phyloP scores from a whole-genome alignment of 2,113 vertebrate genomes.

The Enhydra lutris region DNA sequence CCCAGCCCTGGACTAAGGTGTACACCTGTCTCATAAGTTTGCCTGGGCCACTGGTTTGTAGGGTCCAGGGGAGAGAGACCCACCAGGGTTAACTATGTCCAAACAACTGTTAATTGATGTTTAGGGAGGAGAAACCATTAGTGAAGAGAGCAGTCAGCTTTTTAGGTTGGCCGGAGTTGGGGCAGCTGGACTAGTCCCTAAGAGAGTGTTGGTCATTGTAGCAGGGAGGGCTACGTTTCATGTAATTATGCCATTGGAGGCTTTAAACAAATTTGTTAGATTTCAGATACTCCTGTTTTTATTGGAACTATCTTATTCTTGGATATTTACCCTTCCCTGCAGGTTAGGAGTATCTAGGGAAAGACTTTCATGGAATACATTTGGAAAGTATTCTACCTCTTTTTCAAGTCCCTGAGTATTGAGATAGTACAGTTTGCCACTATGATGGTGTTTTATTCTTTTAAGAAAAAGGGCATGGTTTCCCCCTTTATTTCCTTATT shows the following conservation, averaged over 20 bases:
- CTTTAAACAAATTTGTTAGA: background rate
- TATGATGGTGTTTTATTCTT: background rate
- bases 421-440: background rate
- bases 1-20: background rate
- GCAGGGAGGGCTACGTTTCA: background rate
- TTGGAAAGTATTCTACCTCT: background rate
- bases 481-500: background rate
- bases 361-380: background rate
- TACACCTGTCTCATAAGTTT: background rate
- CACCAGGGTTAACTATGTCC: background rate
- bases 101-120: background rate
- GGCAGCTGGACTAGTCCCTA: background rate
- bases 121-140: background rate
- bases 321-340: background rate
- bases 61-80: background rate
- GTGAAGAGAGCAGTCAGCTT: background rate
- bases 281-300: background rate
- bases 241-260: background rate
- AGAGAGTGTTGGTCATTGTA: background rate
- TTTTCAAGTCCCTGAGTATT: background rate
- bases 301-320: background rate
- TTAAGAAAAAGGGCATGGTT: background rate
- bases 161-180: background rate
- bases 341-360: background rate
- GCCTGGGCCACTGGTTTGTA: background rate